These are phyloP conservation scores for Anas bahamensis DNA, from an alignment of 2,797 vertebrate species.

Conservation along the genomic window DNA sequence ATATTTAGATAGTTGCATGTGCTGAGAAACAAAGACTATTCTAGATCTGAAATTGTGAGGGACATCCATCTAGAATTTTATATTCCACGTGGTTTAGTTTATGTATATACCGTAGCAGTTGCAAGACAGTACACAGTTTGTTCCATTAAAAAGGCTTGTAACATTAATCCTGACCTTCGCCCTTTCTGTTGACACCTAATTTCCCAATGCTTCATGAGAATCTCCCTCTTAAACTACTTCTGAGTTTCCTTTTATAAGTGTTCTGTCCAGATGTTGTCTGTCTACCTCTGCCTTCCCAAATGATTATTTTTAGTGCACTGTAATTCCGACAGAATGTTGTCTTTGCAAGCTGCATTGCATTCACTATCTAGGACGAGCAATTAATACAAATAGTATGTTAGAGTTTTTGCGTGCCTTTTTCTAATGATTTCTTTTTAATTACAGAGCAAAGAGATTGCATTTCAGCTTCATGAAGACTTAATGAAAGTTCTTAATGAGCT, in stretches of 20 bases:
- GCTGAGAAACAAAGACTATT: constrained; percentile 36
- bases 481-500: constrained; percentile 99
- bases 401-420: constrained; percentile 11
- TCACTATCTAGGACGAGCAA: neutral
- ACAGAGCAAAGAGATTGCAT: constrained; percentile 99
- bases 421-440: constrained; percentile 77
- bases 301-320: neutral
- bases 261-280: neutral
- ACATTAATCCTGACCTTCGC: neutral
- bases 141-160: neutral
- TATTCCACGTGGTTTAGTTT: neutral
- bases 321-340: neutral
- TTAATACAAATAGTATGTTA: neutral
- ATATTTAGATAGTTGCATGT: constrained; percentile 61
- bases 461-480: constrained; percentile 98
- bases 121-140: neutral
- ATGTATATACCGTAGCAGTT: neutral
- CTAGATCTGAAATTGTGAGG: neutral
- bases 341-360: neutral
- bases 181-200: neutral
- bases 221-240: neutral
- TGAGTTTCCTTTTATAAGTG: neutral
- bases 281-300: neutral
- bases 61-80: neutral
- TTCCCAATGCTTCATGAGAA: neutral